These are phyloP conservation scores for Synergus umbraculus DNA, from an alignment of 2,888 invertebrate genomes.

Conservation along the genomic window DNA sequence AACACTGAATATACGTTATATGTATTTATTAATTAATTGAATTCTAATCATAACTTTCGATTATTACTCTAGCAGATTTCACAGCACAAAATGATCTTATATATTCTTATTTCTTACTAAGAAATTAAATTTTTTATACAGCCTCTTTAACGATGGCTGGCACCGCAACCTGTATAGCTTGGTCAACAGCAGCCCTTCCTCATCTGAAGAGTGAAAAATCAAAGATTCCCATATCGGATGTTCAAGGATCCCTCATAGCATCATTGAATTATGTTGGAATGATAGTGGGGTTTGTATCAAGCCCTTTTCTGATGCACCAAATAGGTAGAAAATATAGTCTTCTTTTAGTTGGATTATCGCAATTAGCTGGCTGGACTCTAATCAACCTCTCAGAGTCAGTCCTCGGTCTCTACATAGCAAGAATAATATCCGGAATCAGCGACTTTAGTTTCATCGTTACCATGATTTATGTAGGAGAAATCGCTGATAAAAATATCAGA, in stretches of 20 bases:
- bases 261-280: slow-evolving; percentile 69
- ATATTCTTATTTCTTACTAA: too few relatives aligned
- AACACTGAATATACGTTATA: neutral
- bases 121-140: neutral
- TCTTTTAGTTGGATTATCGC: slow-evolving; percentile 65
- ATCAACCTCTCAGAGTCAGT: slow-evolving; percentile 64
- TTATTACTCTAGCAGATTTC: too few relatives aligned
- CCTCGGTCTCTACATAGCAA: slow-evolving; percentile 72
- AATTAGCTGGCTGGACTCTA: slow-evolving; percentile 67
- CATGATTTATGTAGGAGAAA: slow-evolving; percentile 82
- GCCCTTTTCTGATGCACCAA: slow-evolving; percentile 65
- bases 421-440: slow-evolving; percentile 78
- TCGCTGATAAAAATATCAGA: slow-evolving; percentile 79
- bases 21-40: neutral
- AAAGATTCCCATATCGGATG: slow-evolving; percentile 62
- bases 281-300: slow-evolving; percentile 65
- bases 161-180: slow-evolving; percentile 57
- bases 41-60: neutral
- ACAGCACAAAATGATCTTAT: too few relatives aligned
- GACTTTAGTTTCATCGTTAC: slow-evolving; percentile 78
- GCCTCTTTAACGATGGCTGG: slow-evolving; percentile 32
- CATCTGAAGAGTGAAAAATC: slow-evolving; percentile 62
- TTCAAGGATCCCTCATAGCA: slow-evolving; percentile 69
- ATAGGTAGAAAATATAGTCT: slow-evolving; percentile 69
- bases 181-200: slow-evolving; percentile 71